Evolutionary conservation across 2,797 vertebrate species (phyloP), one percentile per base, ranked within the genome.

Genomic region (Eulemur rubriventer): DNA sequence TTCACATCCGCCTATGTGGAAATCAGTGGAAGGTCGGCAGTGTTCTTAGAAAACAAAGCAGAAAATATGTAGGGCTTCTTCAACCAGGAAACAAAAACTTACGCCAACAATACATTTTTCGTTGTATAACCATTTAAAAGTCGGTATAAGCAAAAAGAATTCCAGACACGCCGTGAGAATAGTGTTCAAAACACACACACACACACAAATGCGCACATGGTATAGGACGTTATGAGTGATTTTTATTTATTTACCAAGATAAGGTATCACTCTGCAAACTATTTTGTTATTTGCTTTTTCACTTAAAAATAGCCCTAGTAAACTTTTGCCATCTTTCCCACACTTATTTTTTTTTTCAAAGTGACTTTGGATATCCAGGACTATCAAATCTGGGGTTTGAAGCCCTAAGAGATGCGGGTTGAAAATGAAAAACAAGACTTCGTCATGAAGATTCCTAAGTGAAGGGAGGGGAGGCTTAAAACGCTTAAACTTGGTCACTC

Each of bases 241-340:
- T 81, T 83, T 85, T 93, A 87, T 75, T 89, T 96, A 75, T 92
- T 92, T 83, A 12, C 57, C 82, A 81, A 94, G 95, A 57, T 76
- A 84, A n/a, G 18, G 9, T n/a, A 61, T 76, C 73, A 46, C 63
- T 65, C 57, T 43, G 50, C 55, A 86, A 89, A 48, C 28, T n/a
- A 4, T 93, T 96, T 76, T 52, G 20, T 87, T 84, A 87, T 65
- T 94, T 52, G 9, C 52, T 91, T 89, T 93, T 35, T 65, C 48
- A 78, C 13, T 85, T 38, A 50, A 92, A 80, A 88, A 22, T 50
- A 65, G 4, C 57, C 59, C 28, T 28, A 70, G 38, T 14, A 70
- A 81, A 69, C 2, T 38, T 80, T 69, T 82, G 20, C 24, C 76
- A 46, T 83, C 11, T 91, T 65, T 50, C 41, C 38, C n/a, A 89